Evolutionary conservation across 2,888 invertebrate species (phyloP).

Genomic region (Hirudinaria manillensis): DNA sequence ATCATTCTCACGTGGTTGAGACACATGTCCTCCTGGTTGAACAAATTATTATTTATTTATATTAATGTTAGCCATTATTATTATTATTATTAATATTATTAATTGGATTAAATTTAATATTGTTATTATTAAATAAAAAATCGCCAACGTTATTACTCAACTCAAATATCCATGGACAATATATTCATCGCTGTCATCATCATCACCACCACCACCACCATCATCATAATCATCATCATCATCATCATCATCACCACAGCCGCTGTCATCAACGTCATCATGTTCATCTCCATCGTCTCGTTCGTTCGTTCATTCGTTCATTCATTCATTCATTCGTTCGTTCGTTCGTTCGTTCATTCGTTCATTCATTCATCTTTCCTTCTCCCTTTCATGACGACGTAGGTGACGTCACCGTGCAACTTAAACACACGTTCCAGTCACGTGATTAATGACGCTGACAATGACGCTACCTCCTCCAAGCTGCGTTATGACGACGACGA

Average conservation of each 20-base stretch:
- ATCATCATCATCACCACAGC: constrained; percentile 11
- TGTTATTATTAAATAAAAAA: constrained; percentile 5
- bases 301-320: too few species aligned
- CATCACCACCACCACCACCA: background rate
- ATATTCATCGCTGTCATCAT: too few species aligned
- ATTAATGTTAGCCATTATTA: background rate
- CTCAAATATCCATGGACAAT: too few species aligned
- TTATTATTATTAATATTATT: constrained; percentile 1
- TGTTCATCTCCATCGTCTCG: background rate
- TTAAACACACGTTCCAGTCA: background rate
- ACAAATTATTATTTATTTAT: too few species aligned
- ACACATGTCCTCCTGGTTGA: constrained; percentile 40
- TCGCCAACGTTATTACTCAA: too few species aligned
- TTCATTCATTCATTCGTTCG: too few species aligned
- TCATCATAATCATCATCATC: constrained; percentile 6
- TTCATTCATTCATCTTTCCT: background rate
- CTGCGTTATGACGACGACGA: constrained; percentile 12
- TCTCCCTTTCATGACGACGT: background rate
- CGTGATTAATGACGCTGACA: constrained; percentile 14
- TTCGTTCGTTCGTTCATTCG: too few species aligned
- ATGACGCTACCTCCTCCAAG: constrained; percentile 14
- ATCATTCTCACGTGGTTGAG: constrained; percentile 34
- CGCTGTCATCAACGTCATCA: background rate
- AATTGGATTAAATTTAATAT: background rate
- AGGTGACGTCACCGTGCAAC: background rate